Base-by-base conservation (phyloP, 2,888 invertebrate genomes). In the Monopis laevigella region DNA sequence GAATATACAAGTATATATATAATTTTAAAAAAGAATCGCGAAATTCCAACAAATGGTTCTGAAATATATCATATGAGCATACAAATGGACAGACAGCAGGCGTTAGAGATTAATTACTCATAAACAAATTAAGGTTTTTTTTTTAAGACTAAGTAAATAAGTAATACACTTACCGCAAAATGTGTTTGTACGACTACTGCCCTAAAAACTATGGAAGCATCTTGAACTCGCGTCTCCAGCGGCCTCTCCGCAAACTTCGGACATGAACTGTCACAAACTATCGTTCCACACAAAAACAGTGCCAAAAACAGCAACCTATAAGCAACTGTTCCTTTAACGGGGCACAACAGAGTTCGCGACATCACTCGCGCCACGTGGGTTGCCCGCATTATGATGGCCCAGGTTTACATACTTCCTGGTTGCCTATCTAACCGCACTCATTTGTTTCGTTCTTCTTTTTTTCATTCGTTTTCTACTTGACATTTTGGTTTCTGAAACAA, bases 131-230 rank as follows among this genome's bases (percentile, higher is more conserved):
- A n/a, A n/a, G n/a, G n/a, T n/a, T n/a, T n/a, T n/a, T n/a, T n/a
- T n/a, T n/a, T n/a, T n/a, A n/a, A n/a, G n/a, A n/a, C n/a, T n/a
- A n/a, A n/a, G n/a, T n/a, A n/a, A n/a, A 21, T 7, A 21, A 21
- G 8, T 8, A 21, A 5, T 5, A 32, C 34, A 57, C 71, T 65
- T 39, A 80, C 80, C 73, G 72, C 68, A 56, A 56, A 68, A 58
- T 75, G 66, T 40, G 73, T 64, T 47, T 78, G 73, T 30, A 80
- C 67, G 35, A 77, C 74, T 42, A 82, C 80, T 7, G 78, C 81
- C 45, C 81, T 70, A 63, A 84, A 82, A 54, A 84, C 83, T 59
- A 84, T 75, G 27, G 80, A 70, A 47, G 83, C 78, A 45, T 78
- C 75, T 56, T 81, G 71, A 43, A 83, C 75, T 51, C 83, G 57